Conservation (phyloP, 2,888 invertebrate species). For the Trichacis sp. region DNA sequence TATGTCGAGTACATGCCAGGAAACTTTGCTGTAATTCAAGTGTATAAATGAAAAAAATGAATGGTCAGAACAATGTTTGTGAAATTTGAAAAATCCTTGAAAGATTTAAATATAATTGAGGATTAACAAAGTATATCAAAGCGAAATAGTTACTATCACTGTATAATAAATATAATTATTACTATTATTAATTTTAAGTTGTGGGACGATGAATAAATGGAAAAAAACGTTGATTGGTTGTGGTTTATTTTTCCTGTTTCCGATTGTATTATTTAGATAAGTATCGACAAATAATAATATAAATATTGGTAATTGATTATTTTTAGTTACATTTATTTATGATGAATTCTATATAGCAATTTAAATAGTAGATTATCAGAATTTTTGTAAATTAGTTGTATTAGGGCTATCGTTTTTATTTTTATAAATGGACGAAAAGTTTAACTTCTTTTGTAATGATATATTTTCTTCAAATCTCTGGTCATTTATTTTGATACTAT, state of each 20-base stretch:
- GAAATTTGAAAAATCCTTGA: constrained; percentile 59
- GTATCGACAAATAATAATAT: too few species aligned
- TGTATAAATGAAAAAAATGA: constrained; percentile 28
- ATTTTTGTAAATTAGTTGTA: too few species aligned
- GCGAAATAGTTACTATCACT: constrained; percentile 64
- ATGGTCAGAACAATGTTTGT: constrained; percentile 23
- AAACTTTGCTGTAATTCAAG: constrained; percentile 10
- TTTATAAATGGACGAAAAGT: too few species aligned
- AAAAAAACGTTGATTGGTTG: constrained; percentile 10
- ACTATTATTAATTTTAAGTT: constrained; percentile 61
- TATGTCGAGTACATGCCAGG: background rate
- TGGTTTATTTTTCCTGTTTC: background rate
- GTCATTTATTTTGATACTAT: too few species aligned
- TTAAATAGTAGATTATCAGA: too few species aligned
- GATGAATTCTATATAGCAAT: too few species aligned
- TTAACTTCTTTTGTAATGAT: too few species aligned
- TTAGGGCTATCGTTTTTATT: too few species aligned
- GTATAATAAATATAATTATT: constrained; percentile 66
- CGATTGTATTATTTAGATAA: too few species aligned
- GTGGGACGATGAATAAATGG: constrained; percentile 43
- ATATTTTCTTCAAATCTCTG: too few species aligned
- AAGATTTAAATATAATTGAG: constrained; percentile 62
- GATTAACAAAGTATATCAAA: constrained; percentile 59
- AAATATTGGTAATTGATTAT: too few species aligned
- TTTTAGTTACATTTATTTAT: too few species aligned